phyloP scores from a whole-genome alignment of 2,888 invertebrate genomes.

The Marasmarcha lunaedactyla region DNA sequence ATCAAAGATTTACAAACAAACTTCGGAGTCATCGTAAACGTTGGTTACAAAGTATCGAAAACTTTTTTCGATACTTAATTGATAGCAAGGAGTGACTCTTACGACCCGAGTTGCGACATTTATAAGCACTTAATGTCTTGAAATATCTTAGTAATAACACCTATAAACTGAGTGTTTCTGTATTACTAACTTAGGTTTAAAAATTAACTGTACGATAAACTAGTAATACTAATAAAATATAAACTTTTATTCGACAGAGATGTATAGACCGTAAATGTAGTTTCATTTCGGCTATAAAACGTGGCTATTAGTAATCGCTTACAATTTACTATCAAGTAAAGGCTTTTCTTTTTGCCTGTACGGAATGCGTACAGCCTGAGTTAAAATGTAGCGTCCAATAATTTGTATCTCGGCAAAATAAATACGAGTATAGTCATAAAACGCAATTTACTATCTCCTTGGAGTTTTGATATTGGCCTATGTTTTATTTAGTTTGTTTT shows the following conservation, averaged over 20 bases:
- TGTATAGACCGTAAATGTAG: too few relatives aligned
- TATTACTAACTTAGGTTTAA: too few relatives aligned
- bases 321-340: too few relatives aligned
- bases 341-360: too few relatives aligned
- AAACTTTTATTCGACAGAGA: too few relatives aligned
- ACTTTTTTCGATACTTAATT: conserved; percentile 40
- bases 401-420: conserved; percentile 43
- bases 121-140: conserved; percentile 7
- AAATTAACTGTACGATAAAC: too few relatives aligned
- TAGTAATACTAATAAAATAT: too few relatives aligned
- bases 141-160: background rate
- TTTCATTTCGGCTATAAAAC: too few relatives aligned
- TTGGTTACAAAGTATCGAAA: conserved; percentile 44
- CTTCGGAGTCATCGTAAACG: conserved; percentile 25
- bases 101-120: background rate
- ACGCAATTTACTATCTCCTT: conserved; percentile 56
- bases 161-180: too few relatives aligned
- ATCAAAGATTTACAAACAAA: conserved; percentile 2
- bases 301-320: too few relatives aligned
- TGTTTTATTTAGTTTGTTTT: conserved; percentile 38
- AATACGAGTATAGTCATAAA: conserved; percentile 41
- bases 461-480: conserved; percentile 43
- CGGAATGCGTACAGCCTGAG: too few relatives aligned
- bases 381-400: conserved; percentile 14
- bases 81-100: conserved; percentile 18